These are phyloP conservation scores for Blastobasis lacticolella DNA, from an alignment of 2,888 invertebrate species.

Conservation along the genomic window DNA sequence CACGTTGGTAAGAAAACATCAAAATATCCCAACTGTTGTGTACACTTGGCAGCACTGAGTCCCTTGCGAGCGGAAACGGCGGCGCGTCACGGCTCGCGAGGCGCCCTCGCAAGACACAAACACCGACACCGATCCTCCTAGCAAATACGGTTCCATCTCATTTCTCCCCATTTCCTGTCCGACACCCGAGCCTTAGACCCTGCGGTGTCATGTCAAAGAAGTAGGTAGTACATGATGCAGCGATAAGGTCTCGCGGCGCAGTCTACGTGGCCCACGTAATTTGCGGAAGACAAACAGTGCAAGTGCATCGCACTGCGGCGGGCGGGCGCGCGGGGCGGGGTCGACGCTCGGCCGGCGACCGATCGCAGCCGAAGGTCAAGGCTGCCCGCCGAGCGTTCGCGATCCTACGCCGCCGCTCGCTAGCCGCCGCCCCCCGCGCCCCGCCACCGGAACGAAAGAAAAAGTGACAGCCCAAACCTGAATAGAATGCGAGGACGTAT, in stretches of 20 bases:
- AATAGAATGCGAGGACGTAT: slow-evolving; percentile 68
- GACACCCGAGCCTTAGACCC: slow-evolving; percentile 11
- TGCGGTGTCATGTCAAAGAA: not conserved
- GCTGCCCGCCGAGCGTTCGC: slow-evolving; percentile 47
- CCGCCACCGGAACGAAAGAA: slow-evolving; percentile 55
- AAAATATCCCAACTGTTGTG: too few relatives aligned
- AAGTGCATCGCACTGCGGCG: slow-evolving; percentile 16
- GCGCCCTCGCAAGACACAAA: slow-evolving; percentile 51
- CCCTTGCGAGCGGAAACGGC: slow-evolving; percentile 38
- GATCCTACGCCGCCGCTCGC: slow-evolving; percentile 39
- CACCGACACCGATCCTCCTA: slow-evolving; percentile 23
- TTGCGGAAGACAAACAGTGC: slow-evolving; percentile 26
- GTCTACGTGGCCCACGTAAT: slow-evolving; percentile 5
- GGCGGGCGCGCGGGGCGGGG: slow-evolving; percentile 34
- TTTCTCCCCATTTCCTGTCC: slow-evolving; percentile 41
- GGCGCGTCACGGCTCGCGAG: slow-evolving; percentile 55
- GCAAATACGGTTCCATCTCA: slow-evolving; percentile 48
- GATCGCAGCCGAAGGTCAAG: slow-evolving; percentile 69
- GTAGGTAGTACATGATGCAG: not conserved
- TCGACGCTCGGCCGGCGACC: slow-evolving; percentile 65
- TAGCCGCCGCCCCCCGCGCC: slow-evolving; percentile 19
- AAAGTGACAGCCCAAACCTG: slow-evolving; percentile 72
- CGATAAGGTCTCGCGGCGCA: not conserved
- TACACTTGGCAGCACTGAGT: slow-evolving; percentile 18
- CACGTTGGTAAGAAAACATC: too few relatives aligned